These are phyloP conservation scores for Rhingia rostrata DNA, from an alignment of 2,888 invertebrate species.

Conservation along the genomic window DNA sequence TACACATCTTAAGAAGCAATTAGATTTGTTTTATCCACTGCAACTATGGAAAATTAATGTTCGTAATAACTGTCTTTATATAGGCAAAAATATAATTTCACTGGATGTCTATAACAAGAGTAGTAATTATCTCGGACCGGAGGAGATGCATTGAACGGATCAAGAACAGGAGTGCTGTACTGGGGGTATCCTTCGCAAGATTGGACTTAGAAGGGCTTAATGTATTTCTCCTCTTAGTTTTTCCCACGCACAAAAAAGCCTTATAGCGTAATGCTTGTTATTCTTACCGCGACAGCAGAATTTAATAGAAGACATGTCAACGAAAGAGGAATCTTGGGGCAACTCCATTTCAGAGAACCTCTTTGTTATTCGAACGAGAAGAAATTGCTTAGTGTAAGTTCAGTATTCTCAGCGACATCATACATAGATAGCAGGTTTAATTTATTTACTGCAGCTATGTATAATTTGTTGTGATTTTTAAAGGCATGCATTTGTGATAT, in stretches of 20 bases:
- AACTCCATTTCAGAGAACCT: not conserved
- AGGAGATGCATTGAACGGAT: no score
- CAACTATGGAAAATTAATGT: constrained; percentile 1
- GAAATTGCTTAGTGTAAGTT: constrained; percentile 15
- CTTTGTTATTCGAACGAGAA: not conserved
- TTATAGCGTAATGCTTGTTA: constrained; percentile 4
- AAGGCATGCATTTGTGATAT: no score
- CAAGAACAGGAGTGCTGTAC: no score
- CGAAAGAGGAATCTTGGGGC: not conserved
- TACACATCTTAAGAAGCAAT: constrained; percentile 66
- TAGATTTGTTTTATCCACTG: constrained; percentile 57
- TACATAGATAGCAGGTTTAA: not conserved
- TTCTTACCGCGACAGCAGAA: constrained; percentile 3
- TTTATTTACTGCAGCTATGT: no score
- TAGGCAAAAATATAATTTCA: no score
- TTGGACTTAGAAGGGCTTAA: constrained; percentile 29
- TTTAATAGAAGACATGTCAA: not conserved
- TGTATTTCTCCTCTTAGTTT: constrained; percentile 23
- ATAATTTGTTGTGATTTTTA: no score
- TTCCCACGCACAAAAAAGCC: constrained; percentile 3
- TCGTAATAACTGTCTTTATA: no score
- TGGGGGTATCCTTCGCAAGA: constrained; percentile 12
- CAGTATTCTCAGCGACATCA: constrained; percentile 6
- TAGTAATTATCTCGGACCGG: no score
- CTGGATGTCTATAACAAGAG: no score